Evolutionary conservation across 2,888 invertebrate genomes (phyloP).

Genomic region (Coenonympha arcania): DNA sequence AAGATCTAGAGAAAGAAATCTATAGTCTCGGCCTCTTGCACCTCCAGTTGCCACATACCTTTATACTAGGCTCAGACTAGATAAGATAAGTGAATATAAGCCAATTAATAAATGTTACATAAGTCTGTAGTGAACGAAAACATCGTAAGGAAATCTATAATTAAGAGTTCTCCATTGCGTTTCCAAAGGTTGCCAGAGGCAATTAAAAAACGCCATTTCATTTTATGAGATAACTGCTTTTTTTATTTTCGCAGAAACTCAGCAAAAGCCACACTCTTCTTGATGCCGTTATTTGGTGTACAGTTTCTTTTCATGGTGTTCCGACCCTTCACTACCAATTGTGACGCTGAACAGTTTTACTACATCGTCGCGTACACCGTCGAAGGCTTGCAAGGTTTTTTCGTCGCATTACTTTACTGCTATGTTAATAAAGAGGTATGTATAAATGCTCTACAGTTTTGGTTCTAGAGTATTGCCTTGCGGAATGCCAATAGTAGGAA

Average conservation of each 20-base stretch:
- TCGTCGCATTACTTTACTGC: conserved; percentile 78
- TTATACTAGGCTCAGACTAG: too few relatives aligned
- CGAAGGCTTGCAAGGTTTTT: conserved; percentile 76
- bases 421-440: conserved; percentile 78
- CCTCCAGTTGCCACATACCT: too few relatives aligned
- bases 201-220: too few relatives aligned
- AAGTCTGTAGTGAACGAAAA: too few relatives aligned
- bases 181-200: too few relatives aligned
- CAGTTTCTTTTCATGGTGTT: conserved; percentile 78
- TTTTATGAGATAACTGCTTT: background rate
- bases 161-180: too few relatives aligned
- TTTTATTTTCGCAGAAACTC: conserved; percentile 65
- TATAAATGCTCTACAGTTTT: background rate
- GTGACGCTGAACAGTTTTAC: conserved; percentile 71
- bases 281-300: conserved; percentile 80
- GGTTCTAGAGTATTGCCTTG: background rate
- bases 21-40: too few relatives aligned
- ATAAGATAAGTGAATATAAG: too few relatives aligned
- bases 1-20: too few relatives aligned
- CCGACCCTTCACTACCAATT: conserved; percentile 67
- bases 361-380: conserved; percentile 75
- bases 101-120: too few relatives aligned
- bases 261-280: conserved; percentile 77
- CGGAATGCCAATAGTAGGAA: background rate
- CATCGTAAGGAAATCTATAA: too few relatives aligned